Percentiles rank a stretch among this genome's conserved stretches.
Conservation (phyloP, 2,888 invertebrate species). For the Hirtodrosophila alboralis region DNA sequence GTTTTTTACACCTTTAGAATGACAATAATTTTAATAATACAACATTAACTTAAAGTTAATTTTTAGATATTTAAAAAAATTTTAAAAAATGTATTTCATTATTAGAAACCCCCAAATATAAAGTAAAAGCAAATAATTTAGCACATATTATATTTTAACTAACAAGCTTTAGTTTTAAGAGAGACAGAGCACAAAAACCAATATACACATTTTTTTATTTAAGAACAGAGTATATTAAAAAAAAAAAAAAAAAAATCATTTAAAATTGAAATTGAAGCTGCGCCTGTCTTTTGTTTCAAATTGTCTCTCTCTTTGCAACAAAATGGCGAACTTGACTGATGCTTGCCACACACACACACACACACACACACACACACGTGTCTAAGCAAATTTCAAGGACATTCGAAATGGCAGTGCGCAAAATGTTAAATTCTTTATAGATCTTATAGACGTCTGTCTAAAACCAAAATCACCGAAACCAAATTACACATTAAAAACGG, state of each 20-base stretch:
- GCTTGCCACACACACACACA: constrained; percentile 23
- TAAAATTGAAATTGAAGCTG: constrained; percentile 30
- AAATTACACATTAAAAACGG: constrained; percentile 42
- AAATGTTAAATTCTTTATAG: constrained; percentile 30
- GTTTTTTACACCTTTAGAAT: too few species aligned
- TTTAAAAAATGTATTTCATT: too few species aligned
- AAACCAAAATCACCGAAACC: constrained; percentile 14
- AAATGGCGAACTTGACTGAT: constrained; percentile 54
- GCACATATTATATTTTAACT: too few species aligned
- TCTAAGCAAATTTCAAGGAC: constrained; percentile 51
- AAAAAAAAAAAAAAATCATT: not conserved
- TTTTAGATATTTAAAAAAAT: too few species aligned
- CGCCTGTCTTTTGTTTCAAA: constrained; percentile 12
- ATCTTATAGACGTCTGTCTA: constrained; percentile 12
- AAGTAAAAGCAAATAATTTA: too few species aligned
- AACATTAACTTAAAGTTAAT: too few species aligned
- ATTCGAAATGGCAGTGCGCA: constrained; percentile 52
- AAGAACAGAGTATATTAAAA: too few species aligned
- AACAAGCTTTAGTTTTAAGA: too few species aligned
- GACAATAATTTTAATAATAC: too few species aligned
- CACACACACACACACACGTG: constrained; percentile 16
- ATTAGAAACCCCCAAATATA: too few species aligned
- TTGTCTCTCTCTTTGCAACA: constrained; percentile 34
- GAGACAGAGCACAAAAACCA: too few species aligned
- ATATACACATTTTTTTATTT: too few species aligned